Evolutionary conservation across 2,113 vertebrate species (phyloP), one percentile per base, ranked within the genome.

Genomic region (Nansenia antarctica): DNA sequence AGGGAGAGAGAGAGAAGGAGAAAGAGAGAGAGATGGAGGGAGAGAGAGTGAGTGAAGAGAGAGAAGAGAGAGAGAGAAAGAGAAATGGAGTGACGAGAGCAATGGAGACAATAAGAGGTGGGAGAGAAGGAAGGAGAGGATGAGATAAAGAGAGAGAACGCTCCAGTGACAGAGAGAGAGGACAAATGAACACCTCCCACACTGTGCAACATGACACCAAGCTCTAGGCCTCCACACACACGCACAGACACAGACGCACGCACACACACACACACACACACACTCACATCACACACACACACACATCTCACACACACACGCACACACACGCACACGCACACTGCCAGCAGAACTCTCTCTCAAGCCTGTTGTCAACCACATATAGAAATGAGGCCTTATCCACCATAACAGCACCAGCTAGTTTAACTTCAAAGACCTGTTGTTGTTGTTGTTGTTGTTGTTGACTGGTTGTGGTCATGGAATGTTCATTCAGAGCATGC

Each of bases 331-430:
- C 39, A 42, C 8, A 12, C 1, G 5, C 42, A 14, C 24, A 11
- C 22, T 14, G 53, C 3, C 37, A 42, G 37, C 37, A 42, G 11
- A 42, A 15, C 0, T 9, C 14, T 3, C n/a, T n/a, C n/a, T 42
- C 3, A 18, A 1, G 14, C 37, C 45, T 47, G 18, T 47, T 47
- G 18, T 47, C 20, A 42, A 42, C 11, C 9, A 67, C 7, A 42
- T 34, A 54, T 63, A 53, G 24, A 22, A 7, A 32, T 31, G 66
- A 62, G 61, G 35, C n/a, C n/a, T n/a, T n/a, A n/a, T n/a, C n/a
- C n/a, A n/a, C n/a, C n/a, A n/a, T n/a, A n/a, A n/a, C n/a, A n/a
- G n/a, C n/a, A n/a, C n/a, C n/a, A n/a, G n/a, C n/a, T n/a, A n/a
- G n/a, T n/a, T n/a, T n/a, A n/a, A n/a, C n/a, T n/a, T n/a, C n/a